Conservation (phyloP, 2,797 vertebrate species). For the Eidolon dupreanum region DNA sequence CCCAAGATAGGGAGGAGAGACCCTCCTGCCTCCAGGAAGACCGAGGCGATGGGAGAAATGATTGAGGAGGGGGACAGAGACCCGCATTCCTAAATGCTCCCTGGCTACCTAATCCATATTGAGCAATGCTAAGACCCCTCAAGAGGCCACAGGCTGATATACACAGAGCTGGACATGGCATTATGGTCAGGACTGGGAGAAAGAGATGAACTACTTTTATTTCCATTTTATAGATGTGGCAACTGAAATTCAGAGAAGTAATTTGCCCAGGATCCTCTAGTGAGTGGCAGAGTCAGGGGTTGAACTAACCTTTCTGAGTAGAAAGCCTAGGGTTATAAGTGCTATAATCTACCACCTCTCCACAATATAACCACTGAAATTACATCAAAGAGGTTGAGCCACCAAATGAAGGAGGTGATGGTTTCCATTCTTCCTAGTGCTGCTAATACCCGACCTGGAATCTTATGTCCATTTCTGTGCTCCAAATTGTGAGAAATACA, state of each 20-base stretch:
- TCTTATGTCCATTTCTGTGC: not conserved
- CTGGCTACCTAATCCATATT: conserved; percentile 1
- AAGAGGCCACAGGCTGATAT: not conserved
- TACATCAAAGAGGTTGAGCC: not conserved
- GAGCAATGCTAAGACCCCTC: conserved; percentile 34
- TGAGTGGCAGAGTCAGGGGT: not conserved
- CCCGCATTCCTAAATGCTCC: not conserved
- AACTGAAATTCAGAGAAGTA: not conserved
- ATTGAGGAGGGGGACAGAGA: not conserved
- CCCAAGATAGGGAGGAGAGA: not conserved
- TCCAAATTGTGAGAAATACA: not conserved
- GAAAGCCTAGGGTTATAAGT: not conserved
- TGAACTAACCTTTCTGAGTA: not conserved
- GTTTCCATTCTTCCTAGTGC: not conserved
- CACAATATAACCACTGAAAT: not conserved
- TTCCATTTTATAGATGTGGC: not conserved
- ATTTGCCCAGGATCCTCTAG: not conserved
- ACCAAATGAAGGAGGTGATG: not conserved
- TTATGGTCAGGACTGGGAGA: not conserved
- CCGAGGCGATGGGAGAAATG: not conserved
- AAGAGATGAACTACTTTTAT: not conserved
- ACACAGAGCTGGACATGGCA: not conserved
- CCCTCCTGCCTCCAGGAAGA: not conserved
- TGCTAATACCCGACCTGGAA: not conserved
- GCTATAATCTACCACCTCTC: not conserved